Conservation (phyloP, 2,113 vertebrate genomes). For the Labrus mixtus region DNA sequence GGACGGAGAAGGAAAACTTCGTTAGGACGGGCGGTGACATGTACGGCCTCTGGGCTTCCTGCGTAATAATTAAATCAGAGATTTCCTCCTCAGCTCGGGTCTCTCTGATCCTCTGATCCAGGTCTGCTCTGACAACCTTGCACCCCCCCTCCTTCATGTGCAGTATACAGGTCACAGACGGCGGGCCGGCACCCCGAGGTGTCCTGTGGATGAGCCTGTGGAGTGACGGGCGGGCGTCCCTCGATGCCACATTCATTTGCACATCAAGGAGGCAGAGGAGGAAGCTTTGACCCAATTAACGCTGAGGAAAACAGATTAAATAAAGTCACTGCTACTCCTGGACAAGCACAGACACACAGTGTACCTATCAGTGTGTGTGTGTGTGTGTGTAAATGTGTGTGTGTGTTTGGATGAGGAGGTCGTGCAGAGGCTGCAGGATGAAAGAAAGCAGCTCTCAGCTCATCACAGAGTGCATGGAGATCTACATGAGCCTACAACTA, state of each 20-base stretch:
- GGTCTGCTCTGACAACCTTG: slow-evolving; percentile 65
- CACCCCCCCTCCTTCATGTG: slow-evolving; percentile 62
- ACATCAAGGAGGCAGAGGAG: slow-evolving; percentile 78
- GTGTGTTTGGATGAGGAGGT: slow-evolving; percentile 43
- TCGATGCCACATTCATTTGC: slow-evolving; percentile 76
- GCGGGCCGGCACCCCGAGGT: slow-evolving; percentile 69
- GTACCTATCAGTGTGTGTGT: neutral
- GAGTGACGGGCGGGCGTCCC: slow-evolving; percentile 67
- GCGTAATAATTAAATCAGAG: slow-evolving; percentile 55
- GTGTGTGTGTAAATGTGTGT: neutral
- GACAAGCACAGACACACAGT: slow-evolving; percentile 44
- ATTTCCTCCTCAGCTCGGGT: slow-evolving; percentile 39
- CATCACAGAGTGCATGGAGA: neutral
- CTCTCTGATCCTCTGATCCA: slow-evolving; percentile 74
- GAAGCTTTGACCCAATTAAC: slow-evolving; percentile 82
- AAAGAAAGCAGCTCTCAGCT: slow-evolving; percentile 41
- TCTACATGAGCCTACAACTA: neutral
- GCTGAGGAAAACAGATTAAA: slow-evolving; percentile 67
- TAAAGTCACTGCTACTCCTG: slow-evolving; percentile 64
- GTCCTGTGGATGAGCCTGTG: slow-evolving; percentile 72
- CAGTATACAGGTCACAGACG: slow-evolving; percentile 73
- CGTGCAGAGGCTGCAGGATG: slow-evolving; percentile 47
- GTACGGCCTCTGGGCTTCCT: slow-evolving; percentile 60
- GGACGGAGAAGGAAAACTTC: slow-evolving; percentile 59
- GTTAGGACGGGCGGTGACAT: slow-evolving; percentile 54